phyloP scores from a whole-genome alignment of 2,113 vertebrate species.

The Solenodon paradoxus region DNA sequence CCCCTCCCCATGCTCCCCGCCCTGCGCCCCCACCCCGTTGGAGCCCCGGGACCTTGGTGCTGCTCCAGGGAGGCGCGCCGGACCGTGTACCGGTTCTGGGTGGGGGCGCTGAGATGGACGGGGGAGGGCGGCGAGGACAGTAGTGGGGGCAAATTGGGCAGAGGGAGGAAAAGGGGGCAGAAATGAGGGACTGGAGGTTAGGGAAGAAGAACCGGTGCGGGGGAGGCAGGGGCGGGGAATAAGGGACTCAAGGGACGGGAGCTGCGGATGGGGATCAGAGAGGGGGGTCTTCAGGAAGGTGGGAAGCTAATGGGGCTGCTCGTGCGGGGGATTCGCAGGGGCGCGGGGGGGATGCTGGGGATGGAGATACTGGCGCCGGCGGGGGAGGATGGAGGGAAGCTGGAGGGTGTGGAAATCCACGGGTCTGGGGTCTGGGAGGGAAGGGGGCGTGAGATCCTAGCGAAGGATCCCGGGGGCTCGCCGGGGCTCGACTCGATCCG shows the following conservation, averaged over 20 bases:
- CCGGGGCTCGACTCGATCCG: conserved; percentile 67
- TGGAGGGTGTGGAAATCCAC: conserved; percentile 49
- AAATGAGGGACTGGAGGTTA: not conserved
- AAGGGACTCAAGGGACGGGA: conserved; percentile 1
- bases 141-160: conserved; percentile 48
- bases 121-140: conserved; percentile 52
- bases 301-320: conserved; percentile 50
- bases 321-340: conserved; percentile 66
- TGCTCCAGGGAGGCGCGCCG: conserved; percentile 71
- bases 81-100: conserved; percentile 65
- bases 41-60: conserved; percentile 75
- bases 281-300: conserved; percentile 52
- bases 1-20: conserved; percentile 75
- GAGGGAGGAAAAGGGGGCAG: conserved; percentile 30
- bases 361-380: conserved; percentile 56
- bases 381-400: conserved; percentile 61
- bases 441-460: conserved; percentile 60
- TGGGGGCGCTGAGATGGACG: conserved; percentile 62
- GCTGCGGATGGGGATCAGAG: not conserved
- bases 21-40: conserved; percentile 66
- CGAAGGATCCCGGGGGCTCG: conserved; percentile 63
- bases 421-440: conserved; percentile 64
- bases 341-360: conserved; percentile 70
- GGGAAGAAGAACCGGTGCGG: conserved; percentile 18
- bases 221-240: conserved; percentile 42